Percentiles rank a stretch among this genome's conserved stretches.
These are phyloP conservation scores for Aldabrachelys gigantea DNA, from an alignment of 2,113 vertebrate genomes.

Conservation along the genomic window DNA sequence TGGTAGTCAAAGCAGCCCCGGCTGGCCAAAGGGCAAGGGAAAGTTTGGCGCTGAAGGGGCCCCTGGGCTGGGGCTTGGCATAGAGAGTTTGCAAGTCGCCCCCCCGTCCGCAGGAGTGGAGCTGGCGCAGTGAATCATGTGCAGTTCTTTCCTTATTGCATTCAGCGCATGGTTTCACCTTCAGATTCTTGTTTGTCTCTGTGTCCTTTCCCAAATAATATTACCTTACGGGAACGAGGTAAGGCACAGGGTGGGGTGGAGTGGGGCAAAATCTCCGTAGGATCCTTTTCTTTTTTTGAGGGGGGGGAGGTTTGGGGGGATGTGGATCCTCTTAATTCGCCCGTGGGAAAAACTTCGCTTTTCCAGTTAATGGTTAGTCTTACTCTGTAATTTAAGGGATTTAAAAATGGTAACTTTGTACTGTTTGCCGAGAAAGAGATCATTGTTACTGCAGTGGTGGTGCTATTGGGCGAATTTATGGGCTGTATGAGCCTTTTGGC, in stretches of 20 bases:
- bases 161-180: conserved; percentile 85
- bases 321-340: neutral
- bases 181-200: conserved; percentile 78
- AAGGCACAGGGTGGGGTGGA: conserved; percentile 39
- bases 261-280: neutral
- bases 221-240: conserved; percentile 67
- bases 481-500: conserved; percentile 59
- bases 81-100: neutral
- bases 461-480: conserved; percentile 38
- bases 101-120: conserved; percentile 70
- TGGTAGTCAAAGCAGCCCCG: neutral
- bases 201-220: conserved; percentile 65
- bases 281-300: neutral
- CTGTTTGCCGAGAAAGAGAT: conserved; percentile 32
- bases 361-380: conserved; percentile 11
- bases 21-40: neutral
- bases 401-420: conserved; percentile 71
- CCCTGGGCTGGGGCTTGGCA: neutral
- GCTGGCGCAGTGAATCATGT: conserved; percentile 84
- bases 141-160: conserved; percentile 77
- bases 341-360: conserved; percentile 21
- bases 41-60: neutral
- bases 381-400: conserved; percentile 41
- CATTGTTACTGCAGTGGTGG: conserved; percentile 67
- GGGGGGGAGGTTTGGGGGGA: neutral